phyloP scores from a whole-genome alignment of 2,888 invertebrate genomes.

The Steinernema hermaphroditum region DNA sequence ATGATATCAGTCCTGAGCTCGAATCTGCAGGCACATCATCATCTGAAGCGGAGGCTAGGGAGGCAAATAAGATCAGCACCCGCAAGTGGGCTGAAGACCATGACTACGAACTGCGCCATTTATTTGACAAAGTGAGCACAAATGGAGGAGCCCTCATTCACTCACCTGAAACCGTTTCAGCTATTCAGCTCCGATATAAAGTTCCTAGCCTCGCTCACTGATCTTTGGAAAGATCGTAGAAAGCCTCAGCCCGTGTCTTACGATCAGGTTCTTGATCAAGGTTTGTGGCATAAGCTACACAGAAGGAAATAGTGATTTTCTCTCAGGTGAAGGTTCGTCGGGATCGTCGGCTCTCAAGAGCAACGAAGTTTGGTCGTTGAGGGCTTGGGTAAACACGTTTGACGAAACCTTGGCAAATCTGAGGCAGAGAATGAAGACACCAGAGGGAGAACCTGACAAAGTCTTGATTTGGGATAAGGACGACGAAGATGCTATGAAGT shows the following conservation, averaged over 20 bases:
- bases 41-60: neutral
- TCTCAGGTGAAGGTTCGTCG: neutral
- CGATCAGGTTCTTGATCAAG: conserved; percentile 68
- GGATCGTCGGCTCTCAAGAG: conserved; percentile 55
- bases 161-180: conserved; percentile 66
- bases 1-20: conserved; percentile 95
- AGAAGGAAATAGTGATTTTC: conserved; percentile 61
- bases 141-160: neutral
- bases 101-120: conserved; percentile 80
- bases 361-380: conserved; percentile 48
- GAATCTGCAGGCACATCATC: conserved; percentile 55
- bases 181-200: conserved; percentile 91
- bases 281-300: neutral
- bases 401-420: conserved; percentile 53
- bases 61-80: conserved; percentile 23
- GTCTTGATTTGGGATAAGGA: conserved; percentile 96
- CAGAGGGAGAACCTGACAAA: conserved; percentile 69
- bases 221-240: conserved; percentile 85
- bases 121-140: conserved; percentile 79
- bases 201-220: conserved; percentile 89
- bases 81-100: conserved; percentile 74
- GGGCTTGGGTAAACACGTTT: conserved; percentile 69
- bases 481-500: conserved; percentile 75
- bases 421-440: conserved; percentile 65
- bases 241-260: conserved; percentile 78